Base-by-base conservation (phyloP, 2,888 invertebrate genomes). In the Drosophila barbarae region DNA sequence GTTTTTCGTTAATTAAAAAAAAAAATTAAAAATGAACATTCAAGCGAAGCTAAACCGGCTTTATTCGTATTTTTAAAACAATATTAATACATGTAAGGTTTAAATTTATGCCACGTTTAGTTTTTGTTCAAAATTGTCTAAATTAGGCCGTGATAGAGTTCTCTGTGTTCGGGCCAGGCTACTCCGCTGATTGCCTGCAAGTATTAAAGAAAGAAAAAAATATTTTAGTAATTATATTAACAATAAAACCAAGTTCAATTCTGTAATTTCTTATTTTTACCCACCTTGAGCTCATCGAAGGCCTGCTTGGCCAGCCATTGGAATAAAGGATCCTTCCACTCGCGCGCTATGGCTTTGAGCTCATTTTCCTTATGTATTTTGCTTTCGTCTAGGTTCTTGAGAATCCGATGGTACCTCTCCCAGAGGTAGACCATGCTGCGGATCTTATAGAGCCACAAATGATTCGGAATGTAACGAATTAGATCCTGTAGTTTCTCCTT, bases 271-370 rank as follows among this genome's bases (percentile, higher is more conserved):
- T 23, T 28, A 28, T 28, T 9, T 8, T 10, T 6, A 10, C 51
- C 7, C 21, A 83, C 82, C 73, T 84, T 77, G 10, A 83, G 51
- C 51, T 80, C 72, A 26, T 71, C 54, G 3, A 74, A 74, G 7
- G 81, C 73, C 51, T 75, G 70, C 21, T 64, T 74, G 32, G 74
- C 73, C 12, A 78, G 36, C 83, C 76, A 79, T 34, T 78, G 78
- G 23, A 80, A 83, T 13, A 71, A 23, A 0, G 72, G 72, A 44
- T 53, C 59, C 13, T 54, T 60, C 77, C 78, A 78, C 6, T 26
- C 38, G 1, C 2, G 9, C 4, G 13, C 15, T 18, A 72, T 44
- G 0, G 35, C 28, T 13, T 12, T 21, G 42, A 51, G 7, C 13
- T 9, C 10, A 34, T 46, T 69, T 56, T 28, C 8, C 4, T 13